Evolutionary conservation across 2,888 invertebrate genomes (phyloP), one percentile per base, ranked within the genome.

Genomic region (Lagria hirta): DNA sequence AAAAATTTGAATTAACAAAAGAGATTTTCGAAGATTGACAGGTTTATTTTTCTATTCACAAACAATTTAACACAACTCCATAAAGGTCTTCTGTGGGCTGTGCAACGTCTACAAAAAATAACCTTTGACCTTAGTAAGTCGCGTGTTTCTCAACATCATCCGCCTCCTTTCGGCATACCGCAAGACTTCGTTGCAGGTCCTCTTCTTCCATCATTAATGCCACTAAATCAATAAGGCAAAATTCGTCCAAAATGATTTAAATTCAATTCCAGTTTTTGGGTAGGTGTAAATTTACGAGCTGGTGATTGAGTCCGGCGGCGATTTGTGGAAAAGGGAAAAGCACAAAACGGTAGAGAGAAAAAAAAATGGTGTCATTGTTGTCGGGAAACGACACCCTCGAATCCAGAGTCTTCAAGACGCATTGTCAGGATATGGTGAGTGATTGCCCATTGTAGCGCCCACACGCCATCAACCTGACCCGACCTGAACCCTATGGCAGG

Each of bases 401-500:
- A n/a, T n/a, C n/a, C n/a, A n/a, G n/a, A n/a, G n/a, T n/a, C n/a
- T n/a, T n/a, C n/a, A n/a, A 38, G 32, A 28, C 14, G 13, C 52
- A 60, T 60, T 58, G 60, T 59, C 55, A 51, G 55, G 54, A 56
- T 58, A 58, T 60, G 59, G 62, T 62, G 63, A 65, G 61, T 62
- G 64, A 66, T 66, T 63, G 61, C 58, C 62, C 57, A 65, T 66
- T 66, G 66, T 66, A 57, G 64, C 66, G 60, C 66, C 66, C 64
- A 66, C 66, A 63, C 64, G 59, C 61, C 61, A 54, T 54, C 58
- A 55, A 57, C 55, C 58, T 64, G 62, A 63, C 63, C 64, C 58
- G 62, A 62, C 63, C 61, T 58, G 57, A 54, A 44, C 57, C 52
- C 51, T 51, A 36, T 54, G 58, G 55, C 60, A 61, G 62, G 59